Evolutionary conservation across 2,113 vertebrate species (phyloP), one percentile per base, ranked within the genome.

Genomic region (Sander lucioperca): DNA sequence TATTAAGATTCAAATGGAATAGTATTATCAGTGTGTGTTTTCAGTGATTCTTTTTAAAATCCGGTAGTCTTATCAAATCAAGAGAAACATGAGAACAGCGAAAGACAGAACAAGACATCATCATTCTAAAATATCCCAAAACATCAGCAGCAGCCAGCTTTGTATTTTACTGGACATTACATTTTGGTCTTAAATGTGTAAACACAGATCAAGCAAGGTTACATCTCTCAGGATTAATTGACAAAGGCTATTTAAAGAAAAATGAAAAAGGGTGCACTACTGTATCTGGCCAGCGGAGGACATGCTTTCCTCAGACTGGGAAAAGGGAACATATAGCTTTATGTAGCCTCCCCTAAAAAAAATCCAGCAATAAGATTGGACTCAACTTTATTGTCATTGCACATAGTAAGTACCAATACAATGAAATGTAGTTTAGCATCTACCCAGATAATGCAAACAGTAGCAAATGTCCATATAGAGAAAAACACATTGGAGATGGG

Each of bases 271-370:
- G 75, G 7, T 92, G 92, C 92, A 94, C 14, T 94, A 91, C 94
- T 82, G 65, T 11, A 19, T 86, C 1, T 90, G 88, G 39, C 94
- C 93, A 95, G 93, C 68, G 63, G 94, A 94, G 94, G 93, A 82
- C 94, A 88, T 93, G 82, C 92, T 95, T 94, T 92, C 93, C 91
- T 90, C 75, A 93, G 81, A 91, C 43, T 85, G 90, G 62, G 76
- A 71, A 21, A 62, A 15, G 65, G 12, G 27, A 50, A 58, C 47
- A 23, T 73, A 77, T 39, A 67, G 56, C 48, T 68, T 73, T 4
- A 64, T 63, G 43, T 61, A 69, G 30, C n/a, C 27, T 84, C 66
- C 63, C 12, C 51, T 76, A 59, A 56, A 25, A 59, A 56, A 25
- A n/a, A 62, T 58, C 68, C 64, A 71, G 43, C 18, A 39, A 59